Evolutionary conservation across 92 coral and sea anemone genomes (phyloP).

Genomic region (Epizoanthus stellaris): DNA sequence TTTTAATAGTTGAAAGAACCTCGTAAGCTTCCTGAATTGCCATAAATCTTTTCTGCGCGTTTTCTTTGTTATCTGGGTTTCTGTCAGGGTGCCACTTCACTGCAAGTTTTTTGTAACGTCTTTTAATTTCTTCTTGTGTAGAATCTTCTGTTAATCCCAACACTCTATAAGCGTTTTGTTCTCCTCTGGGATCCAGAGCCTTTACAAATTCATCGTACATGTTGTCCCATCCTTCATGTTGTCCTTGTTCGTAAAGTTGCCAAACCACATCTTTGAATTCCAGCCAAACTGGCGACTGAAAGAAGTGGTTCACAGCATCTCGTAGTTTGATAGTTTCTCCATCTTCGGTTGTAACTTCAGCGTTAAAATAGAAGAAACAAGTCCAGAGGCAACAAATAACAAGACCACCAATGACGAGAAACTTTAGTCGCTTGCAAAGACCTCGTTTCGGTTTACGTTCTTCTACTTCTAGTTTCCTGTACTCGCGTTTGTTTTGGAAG

Average conservation of each 20-base stretch:
- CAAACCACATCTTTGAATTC: conserved; percentile 93
- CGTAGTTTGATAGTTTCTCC: conserved; percentile 96
- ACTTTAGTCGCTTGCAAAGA: conserved; percentile 81
- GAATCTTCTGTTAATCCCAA: conserved; percentile 88
- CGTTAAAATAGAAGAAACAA: conserved; percentile 95
- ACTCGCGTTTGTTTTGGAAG: conserved; percentile 83
- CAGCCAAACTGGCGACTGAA: conserved; percentile 96
- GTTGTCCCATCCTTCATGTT: conserved; percentile 95
- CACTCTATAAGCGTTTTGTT: conserved; percentile 91
- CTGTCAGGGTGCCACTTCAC: conserved; percentile 95
- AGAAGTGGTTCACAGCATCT: conserved; percentile 95
- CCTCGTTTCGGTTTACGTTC: conserved; percentile 65
- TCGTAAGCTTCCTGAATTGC: conserved; percentile 98
- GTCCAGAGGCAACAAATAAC: conserved; percentile 84
- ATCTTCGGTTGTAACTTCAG: conserved; percentile 95
- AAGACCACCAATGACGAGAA: conserved; percentile 77
- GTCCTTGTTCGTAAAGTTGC: conserved; percentile 90
- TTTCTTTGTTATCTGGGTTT: conserved; percentile 75
- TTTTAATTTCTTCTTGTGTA: conserved; percentile 84
- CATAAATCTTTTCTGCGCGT: conserved; percentile 92
- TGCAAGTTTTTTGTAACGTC: conserved; percentile 91
- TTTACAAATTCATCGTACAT: conserved; percentile 95
- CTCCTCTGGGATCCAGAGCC: conserved; percentile 99
- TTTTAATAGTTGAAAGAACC: conserved; percentile 83
- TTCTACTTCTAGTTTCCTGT: conserved; percentile 50